Evolutionary conservation across 2,888 invertebrate genomes (phyloP), one percentile per base, ranked within the genome.

Genomic region (Drosophila mimica): DNA sequence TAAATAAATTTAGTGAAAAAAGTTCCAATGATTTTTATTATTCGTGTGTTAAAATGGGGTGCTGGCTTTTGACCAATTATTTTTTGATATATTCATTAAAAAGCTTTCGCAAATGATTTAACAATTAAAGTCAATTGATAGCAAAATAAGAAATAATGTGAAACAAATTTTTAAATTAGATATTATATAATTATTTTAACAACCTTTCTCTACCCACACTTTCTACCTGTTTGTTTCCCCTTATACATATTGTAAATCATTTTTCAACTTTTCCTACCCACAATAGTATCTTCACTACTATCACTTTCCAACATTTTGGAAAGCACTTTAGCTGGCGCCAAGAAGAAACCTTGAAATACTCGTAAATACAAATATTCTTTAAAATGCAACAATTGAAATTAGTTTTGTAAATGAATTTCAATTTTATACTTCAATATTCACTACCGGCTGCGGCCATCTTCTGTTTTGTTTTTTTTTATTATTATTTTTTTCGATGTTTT

Each of bases 371-470:
- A 67, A 76, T 52, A 78, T 76, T 76, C 74, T 70, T 67, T 51
- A 72, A 82, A 88, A 81, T 85, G 88, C 85, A 85, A 88, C 85
- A 88, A 88, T 88, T 85, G 88, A 85, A 88, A 85, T 84, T 84
- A 88, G 85, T 85, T 88, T 84, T 76, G 84, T 85, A 87, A 84
- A 84, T 87, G 88, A 87, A 84, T 87, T 84, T 84, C 78, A 87
- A 84, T 79, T 69, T 80, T 84, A 61, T 76, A 73, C 81, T 87
- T 81, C 70, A 85, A 75, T 81, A 76, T 76, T 84, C 69, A 85
- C 85, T 88, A 85, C 85, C 81, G 88, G 73, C 88, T 82, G 58
- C 49, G 65, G 76, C 64, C 69, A 67, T 68, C 68, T 65, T 62
- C 34, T 40, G 30, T 43, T 34, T 15, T 15, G 25, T 17, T 25